Conservation (phyloP, 2,888 invertebrate genomes). For the Pachymerium ferrugineum region DNA sequence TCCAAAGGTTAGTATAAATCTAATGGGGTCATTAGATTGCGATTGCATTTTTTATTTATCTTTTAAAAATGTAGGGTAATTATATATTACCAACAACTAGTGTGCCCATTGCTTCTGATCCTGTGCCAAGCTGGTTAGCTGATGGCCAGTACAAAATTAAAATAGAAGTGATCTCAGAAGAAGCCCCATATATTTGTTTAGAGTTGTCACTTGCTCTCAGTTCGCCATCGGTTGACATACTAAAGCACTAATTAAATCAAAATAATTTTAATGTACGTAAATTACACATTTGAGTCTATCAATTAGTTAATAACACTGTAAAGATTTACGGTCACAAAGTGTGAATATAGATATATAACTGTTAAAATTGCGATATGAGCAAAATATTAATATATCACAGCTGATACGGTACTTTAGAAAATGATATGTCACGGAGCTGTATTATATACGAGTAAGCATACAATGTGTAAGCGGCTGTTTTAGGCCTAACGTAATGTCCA, state of each 20-base stretch:
- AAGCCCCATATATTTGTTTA: background rate
- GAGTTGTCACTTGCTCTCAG: background rate
- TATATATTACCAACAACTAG: conserved; percentile 5
- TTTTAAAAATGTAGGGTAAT: conserved; percentile 12
- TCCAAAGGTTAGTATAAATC: background rate
- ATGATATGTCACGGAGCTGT: background rate
- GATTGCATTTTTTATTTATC: background rate
- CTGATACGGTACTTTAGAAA: background rate
- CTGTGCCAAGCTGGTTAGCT: background rate
- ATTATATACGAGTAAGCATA: too few species aligned
- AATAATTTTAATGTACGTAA: too few species aligned
- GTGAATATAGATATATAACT: too few species aligned
- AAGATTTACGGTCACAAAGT: too few species aligned
- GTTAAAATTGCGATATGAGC: background rate
- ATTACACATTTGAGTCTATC: background rate
- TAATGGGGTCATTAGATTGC: background rate
- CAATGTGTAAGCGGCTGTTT: too few species aligned
- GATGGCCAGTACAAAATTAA: conserved; percentile 23
- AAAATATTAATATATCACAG: background rate
- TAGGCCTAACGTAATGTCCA: too few species aligned
- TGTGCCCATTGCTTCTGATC: conserved; percentile 1
- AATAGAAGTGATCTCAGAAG: background rate
- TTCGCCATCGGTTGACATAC: background rate
- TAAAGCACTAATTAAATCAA: too few species aligned
- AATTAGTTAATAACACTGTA: background rate